Conservation (phyloP, 2,113 vertebrate genomes). For the Phaetusa simplex region DNA sequence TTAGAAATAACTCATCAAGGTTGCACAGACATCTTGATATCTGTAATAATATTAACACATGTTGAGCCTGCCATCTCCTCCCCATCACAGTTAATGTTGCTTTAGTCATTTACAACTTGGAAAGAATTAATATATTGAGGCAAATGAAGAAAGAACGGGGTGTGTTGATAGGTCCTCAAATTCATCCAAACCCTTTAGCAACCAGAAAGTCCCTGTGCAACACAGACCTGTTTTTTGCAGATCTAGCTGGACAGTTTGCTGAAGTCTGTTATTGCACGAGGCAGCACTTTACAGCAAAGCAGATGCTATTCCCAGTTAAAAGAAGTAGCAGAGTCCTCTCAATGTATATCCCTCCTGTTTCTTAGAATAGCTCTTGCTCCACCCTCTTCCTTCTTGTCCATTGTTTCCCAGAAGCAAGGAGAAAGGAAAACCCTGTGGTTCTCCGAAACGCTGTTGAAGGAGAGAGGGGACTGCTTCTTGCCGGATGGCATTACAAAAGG, state of each 20-base stretch:
- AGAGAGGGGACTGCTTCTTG: neutral
- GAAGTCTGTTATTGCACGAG: neutral
- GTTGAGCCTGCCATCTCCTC: neutral
- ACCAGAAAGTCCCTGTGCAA: neutral
- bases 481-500: neutral
- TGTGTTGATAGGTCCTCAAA: neutral
- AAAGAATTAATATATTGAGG: neutral
- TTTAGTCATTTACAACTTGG: neutral
- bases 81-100: neutral
- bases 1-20: conserved; percentile 65
- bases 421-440: fast-evolving
- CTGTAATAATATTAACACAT: neutral
- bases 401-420: neutral
- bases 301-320: neutral
- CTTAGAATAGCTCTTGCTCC: neutral
- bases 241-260: neutral
- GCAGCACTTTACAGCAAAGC: neutral
- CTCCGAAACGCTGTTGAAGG: neutral
- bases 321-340: neutral
- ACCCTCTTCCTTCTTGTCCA: neutral
- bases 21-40: conserved; percentile 17
- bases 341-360: neutral
- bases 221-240: neutral
- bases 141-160: neutral
- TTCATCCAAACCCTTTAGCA: neutral